A percentile compares a stretch with the other conserved stretches of the same genome.
These are phyloP conservation scores for Scotopteryx bipunctaria DNA, from an alignment of 2,888 invertebrate species.

Conservation along the genomic window DNA sequence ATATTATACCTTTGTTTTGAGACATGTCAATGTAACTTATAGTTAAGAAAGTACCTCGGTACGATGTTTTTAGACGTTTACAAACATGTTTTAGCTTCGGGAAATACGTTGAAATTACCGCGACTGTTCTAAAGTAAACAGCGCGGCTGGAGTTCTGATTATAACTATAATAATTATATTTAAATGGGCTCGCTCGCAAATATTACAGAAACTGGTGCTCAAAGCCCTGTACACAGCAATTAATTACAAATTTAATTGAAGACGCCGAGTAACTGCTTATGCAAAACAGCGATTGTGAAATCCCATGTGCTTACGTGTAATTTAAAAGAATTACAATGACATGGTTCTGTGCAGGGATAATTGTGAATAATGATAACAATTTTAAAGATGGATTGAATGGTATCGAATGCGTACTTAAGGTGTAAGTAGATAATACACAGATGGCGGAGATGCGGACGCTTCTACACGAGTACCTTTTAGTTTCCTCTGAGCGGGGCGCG, in stretches of 20 bases:
- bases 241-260: slow-evolving; percentile 79
- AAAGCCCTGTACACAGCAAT: slow-evolving; percentile 59
- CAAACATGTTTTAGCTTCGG: no score
- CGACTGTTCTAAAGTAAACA: no score
- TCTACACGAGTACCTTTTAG: no score
- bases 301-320: slow-evolving; percentile 40
- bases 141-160: no score
- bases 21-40: no score
- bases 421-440: slow-evolving; percentile 13
- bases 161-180: no score
- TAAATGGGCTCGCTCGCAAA: neutral
- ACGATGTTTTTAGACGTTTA: no score
- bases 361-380: slow-evolving; percentile 29
- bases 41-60: no score
- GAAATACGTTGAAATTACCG: no score
- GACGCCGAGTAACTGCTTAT: slow-evolving; percentile 61
- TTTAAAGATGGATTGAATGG: slow-evolving; percentile 19
- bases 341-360: slow-evolving; percentile 29
- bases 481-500: no score
- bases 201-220: slow-evolving; percentile 7
- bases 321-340: slow-evolving; percentile 44
- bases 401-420: slow-evolving; percentile 11
- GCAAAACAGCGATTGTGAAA: slow-evolving; percentile 57
- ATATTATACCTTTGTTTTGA: no score
- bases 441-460: no score